Evolutionary conservation across 2,113 vertebrate species (phyloP).

Genomic region (Formicarius rufipectus): DNA sequence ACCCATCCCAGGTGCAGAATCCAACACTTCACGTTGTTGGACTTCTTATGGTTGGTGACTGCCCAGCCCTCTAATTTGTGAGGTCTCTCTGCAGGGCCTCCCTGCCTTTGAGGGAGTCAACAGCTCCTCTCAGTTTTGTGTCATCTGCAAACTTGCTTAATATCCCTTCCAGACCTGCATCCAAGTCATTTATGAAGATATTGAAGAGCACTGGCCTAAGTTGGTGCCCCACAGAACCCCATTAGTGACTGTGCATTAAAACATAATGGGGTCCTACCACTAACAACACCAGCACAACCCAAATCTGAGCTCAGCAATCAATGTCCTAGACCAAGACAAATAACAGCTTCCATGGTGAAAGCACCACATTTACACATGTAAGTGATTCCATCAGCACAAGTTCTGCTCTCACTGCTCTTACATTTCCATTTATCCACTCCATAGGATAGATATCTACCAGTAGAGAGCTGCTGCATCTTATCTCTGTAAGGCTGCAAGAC

Average conservation of each 20-base stretch:
- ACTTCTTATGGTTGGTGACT: not conserved
- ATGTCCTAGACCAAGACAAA: not conserved
- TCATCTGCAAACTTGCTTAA: not conserved
- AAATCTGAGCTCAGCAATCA: not conserved
- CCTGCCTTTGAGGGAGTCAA: not conserved
- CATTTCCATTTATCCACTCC: not conserved
- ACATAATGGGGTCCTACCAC: accelerated
- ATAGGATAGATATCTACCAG: not conserved
- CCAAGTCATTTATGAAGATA: not conserved
- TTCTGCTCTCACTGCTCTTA: not conserved
- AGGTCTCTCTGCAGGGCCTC: not conserved
- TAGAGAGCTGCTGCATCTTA: not conserved
- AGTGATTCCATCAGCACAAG: not conserved
- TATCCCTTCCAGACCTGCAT: not conserved
- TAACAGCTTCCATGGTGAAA: not conserved
- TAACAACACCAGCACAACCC: not conserved
- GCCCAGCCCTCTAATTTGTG: not conserved
- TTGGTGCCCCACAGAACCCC: not conserved
- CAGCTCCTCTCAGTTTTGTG: not conserved
- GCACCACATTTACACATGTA: not conserved
- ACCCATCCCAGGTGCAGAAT: not conserved
- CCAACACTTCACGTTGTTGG: not conserved
- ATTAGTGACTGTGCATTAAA: not conserved
- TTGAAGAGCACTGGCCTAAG: not conserved
- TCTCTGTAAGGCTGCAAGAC: not conserved